Conservation (phyloP, 1,140 invertebrate genomes). For the Acromyrmex heyeri region DNA sequence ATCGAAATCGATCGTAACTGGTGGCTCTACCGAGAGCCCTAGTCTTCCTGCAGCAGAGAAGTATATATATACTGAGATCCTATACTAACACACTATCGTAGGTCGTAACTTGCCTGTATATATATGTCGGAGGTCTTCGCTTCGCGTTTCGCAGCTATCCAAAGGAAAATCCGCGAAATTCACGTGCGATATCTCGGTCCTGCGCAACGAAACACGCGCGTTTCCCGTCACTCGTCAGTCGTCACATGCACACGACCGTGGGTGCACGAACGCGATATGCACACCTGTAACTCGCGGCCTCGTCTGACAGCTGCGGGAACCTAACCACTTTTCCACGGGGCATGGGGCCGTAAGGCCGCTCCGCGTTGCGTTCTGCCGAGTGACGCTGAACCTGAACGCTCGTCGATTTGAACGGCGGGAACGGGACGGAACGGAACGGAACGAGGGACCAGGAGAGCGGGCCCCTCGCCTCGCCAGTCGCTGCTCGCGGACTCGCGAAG, state of each 20-base stretch:
- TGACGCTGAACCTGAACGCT: constrained; percentile 16
- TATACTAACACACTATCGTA: constrained; percentile 25
- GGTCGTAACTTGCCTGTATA: constrained; percentile 47
- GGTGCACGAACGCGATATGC: constrained; percentile 56
- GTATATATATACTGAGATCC: neutral
- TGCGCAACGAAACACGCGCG: constrained; percentile 21
- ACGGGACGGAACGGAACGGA: constrained; percentile 33
- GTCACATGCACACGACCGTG: constrained; percentile 30
- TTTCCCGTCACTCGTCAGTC: constrained; percentile 28
- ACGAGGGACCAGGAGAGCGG: constrained; percentile 6
- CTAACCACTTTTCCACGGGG: constrained; percentile 66
- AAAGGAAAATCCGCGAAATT: constrained; percentile 50
- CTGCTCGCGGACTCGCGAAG: neutral
- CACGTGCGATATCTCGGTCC: constrained; percentile 2
- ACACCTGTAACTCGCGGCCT: constrained; percentile 57
- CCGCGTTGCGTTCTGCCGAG: constrained; percentile 21
- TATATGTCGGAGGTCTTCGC: constrained; percentile 37
- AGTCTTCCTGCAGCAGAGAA: constrained; percentile 16
- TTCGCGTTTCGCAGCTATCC: constrained; percentile 48
- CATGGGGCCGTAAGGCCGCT: constrained; percentile 55
- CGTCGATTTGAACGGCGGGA: constrained; percentile 32
- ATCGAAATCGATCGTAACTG: neutral
- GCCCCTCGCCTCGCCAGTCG: neutral
- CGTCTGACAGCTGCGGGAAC: constrained; percentile 71
- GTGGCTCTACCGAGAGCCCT: constrained; percentile 15